Conservation (phyloP, 2,113 vertebrate genomes). For the Origma solitaria region DNA sequence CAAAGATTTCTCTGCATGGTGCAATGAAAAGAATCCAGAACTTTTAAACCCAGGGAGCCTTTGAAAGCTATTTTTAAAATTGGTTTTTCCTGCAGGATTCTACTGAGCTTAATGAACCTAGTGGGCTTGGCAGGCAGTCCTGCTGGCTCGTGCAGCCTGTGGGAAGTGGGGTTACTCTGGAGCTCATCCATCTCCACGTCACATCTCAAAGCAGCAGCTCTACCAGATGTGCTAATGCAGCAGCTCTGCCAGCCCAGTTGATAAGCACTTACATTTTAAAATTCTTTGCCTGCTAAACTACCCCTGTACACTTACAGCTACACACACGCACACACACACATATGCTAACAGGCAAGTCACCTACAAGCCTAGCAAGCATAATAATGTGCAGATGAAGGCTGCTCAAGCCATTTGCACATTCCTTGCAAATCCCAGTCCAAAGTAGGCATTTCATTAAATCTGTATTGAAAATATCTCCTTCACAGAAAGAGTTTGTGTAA, state of each 20-base stretch:
- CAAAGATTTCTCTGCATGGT: neutral
- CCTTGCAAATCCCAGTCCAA: neutral
- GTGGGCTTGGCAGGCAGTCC: constrained; percentile 48
- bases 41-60: constrained; percentile 44
- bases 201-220: constrained; percentile 42
- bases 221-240: constrained; percentile 60
- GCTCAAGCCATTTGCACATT: neutral
- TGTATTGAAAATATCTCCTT: neutral
- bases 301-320: neutral
- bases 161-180: constrained; percentile 11
- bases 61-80: constrained; percentile 60
- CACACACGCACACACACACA: neutral
- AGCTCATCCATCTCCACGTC: constrained; percentile 47
- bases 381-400: neutral
- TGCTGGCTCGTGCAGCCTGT: constrained; percentile 29
- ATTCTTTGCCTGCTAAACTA: constrained; percentile 27
- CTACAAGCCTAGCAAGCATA: neutral
- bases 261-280: constrained; percentile 42
- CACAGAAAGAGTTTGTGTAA: neutral
- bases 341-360: neutral
- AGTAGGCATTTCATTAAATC: neutral
- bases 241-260: constrained; percentile 1
- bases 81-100: constrained; percentile 38
- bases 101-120: constrained; percentile 62
- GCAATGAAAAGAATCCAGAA: constrained; percentile 3